Conservation (phyloP, 1,140 invertebrate genomes). For the roundworm (Caenorhabditis elegans) region DNA sequence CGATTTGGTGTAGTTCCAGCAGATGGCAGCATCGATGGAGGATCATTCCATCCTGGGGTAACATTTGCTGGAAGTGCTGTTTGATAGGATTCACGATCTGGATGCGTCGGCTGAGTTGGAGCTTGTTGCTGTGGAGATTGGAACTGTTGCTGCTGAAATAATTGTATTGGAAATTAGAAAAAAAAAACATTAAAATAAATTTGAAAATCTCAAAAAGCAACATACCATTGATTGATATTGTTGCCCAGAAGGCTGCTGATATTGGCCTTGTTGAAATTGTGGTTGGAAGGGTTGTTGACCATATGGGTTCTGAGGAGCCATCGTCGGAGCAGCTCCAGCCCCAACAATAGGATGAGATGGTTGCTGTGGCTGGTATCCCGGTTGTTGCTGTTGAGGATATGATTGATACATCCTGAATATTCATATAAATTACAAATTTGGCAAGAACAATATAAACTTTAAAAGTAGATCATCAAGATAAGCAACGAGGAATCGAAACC, state of each 20-base stretch:
- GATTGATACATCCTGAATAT: constrained; percentile 5
- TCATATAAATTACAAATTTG: too few species aligned
- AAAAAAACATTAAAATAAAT: too few species aligned
- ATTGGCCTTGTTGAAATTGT: background rate
- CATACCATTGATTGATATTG: background rate
- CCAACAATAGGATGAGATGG: background rate
- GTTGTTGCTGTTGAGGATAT: constrained; percentile 16
- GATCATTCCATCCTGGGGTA: constrained; percentile 9
- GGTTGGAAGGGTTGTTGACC: background rate
- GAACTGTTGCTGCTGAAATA: background rate
- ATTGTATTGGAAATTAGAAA: too few species aligned
- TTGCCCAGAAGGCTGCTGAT: background rate
- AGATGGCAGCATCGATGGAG: background rate
- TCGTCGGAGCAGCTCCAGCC: background rate
- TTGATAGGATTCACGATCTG: background rate
- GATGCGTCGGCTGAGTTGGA: background rate
- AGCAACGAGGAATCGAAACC: background rate
- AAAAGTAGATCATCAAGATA: background rate
- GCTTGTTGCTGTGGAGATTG: background rate
- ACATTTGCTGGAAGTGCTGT: background rate
- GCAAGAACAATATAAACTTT: too few species aligned
- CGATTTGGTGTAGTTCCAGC: background rate
- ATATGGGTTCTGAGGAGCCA: background rate
- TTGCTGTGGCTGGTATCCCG: background rate
- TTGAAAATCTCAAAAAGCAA: too few species aligned